Conservation (phyloP, 2,888 invertebrate species). For the Monopis laevigella region DNA sequence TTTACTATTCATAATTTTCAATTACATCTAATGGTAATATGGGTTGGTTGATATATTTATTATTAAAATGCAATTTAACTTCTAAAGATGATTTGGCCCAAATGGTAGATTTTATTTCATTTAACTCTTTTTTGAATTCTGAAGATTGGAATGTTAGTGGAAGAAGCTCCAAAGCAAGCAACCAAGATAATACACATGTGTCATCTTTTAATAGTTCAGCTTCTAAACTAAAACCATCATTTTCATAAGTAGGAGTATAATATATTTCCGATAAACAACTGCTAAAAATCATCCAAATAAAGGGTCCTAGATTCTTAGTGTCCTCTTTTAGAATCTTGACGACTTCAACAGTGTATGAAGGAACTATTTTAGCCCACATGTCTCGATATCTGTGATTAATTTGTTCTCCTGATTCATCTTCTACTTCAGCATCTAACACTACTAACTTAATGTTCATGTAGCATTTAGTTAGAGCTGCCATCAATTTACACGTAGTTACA, state of each 20-base stretch:
- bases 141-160: no score
- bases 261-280: conserved; percentile 22
- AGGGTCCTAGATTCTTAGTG: conserved; percentile 29
- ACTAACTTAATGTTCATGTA: neutral
- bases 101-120: no score
- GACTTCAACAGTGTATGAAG: conserved; percentile 30
- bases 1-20: no score
- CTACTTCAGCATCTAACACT: neutral
- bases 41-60: no score
- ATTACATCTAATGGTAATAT: no score
- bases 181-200: neutral
- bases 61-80: no score
- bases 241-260: no score
- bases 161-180: neutral
- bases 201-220: conserved; percentile 1
- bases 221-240: neutral
- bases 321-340: conserved; percentile 33
- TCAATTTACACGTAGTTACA: conserved; percentile 33
- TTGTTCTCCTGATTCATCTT: neutral
- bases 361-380: conserved; percentile 25
- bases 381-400: conserved; percentile 13
- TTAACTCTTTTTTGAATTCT: no score
- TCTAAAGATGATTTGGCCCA: no score
- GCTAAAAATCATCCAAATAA: conserved; percentile 33
- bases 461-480: conserved; percentile 21